Percentiles rank a stretch among this genome's conserved stretches.
These are phyloP conservation scores for Eriosoma lanigerum DNA, from an alignment of 1,140 invertebrate species.

Conservation along the genomic window DNA sequence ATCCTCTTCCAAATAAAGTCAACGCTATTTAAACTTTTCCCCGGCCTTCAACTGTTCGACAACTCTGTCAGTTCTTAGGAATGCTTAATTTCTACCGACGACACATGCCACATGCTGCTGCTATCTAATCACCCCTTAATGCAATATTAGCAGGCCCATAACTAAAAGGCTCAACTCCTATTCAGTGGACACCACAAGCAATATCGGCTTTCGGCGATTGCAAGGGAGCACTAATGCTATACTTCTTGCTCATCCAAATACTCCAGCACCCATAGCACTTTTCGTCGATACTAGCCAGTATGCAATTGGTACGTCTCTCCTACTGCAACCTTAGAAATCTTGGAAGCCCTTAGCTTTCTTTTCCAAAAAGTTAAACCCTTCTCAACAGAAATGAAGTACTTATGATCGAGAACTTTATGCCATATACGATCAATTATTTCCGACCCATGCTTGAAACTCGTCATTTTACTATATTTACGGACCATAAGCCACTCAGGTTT, in stretches of 20 bases:
- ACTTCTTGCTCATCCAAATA: constrained; percentile 49
- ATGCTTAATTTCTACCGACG: constrained; percentile 51
- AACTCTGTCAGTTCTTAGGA: constrained; percentile 56
- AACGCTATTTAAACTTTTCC: constrained; percentile 7
- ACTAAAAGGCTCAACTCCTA: background rate
- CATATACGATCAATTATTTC: constrained; percentile 57
- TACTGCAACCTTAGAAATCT: too few species aligned
- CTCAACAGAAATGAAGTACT: constrained; percentile 53
- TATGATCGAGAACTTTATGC: constrained; percentile 61
- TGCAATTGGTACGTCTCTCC: too few species aligned
- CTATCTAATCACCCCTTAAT: constrained; percentile 55
- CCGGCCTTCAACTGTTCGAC: background rate
- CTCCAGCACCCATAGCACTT: too few species aligned
- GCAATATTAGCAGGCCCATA: constrained; percentile 53
- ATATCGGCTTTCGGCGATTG: constrained; percentile 54
- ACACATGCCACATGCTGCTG: constrained; percentile 34
- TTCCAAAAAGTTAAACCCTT: constrained; percentile 54
- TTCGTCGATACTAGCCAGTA: too few species aligned
- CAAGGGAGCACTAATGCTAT: constrained; percentile 54
- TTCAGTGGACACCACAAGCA: too few species aligned
- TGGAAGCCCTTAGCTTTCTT: constrained; percentile 54
- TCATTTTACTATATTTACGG: constrained; percentile 57
- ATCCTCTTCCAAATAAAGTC: too few species aligned
- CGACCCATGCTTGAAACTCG: constrained; percentile 58
- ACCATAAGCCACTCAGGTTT: constrained; percentile 58